Percentiles rank a stretch among this genome's conserved stretches.
These are phyloP conservation scores for Oenanthe oenanthe DNA, from an alignment of 2,113 vertebrate species.

Conservation along the genomic window DNA sequence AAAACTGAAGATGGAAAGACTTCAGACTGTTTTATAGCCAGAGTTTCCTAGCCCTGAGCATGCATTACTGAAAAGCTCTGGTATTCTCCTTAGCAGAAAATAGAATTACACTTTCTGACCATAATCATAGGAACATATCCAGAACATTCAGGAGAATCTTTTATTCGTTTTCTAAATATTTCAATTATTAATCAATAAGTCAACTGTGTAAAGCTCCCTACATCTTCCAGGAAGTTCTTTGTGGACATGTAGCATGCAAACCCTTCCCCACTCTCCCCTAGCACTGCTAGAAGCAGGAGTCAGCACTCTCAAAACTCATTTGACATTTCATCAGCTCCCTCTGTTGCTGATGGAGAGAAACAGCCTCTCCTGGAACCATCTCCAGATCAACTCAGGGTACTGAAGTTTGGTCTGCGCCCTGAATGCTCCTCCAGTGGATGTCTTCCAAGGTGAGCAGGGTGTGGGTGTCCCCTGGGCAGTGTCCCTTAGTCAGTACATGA, in stretches of 20 bases:
- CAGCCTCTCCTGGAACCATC: not conserved
- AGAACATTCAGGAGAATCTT: not conserved
- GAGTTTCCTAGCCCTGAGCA: not conserved
- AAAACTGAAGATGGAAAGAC: not conserved
- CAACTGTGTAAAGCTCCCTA: not conserved
- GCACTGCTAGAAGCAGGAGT: not conserved
- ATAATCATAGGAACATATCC: not conserved
- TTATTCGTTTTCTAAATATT: not conserved
- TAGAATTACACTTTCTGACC: not conserved
- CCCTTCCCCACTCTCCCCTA: not conserved
- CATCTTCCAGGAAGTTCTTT: not conserved
- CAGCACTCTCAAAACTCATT: not conserved
- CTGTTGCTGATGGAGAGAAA: not conserved
- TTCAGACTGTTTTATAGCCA: not conserved
- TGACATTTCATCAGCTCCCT: not conserved
- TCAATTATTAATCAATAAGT: not conserved
- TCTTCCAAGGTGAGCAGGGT: no score
- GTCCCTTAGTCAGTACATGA: not conserved
- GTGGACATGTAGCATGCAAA: not conserved
- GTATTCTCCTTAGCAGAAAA: not conserved
- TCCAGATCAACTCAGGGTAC: not conserved
- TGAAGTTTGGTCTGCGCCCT: not conserved
- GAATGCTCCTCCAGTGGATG: not conserved
- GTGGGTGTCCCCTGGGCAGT: accelerated
- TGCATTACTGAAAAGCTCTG: not conserved